A percentile compares a stretch with the other conserved stretches of the same genome.
phyloP scores from a whole-genome alignment of 1,140 invertebrate species.

The Drosophila malerkotliana region DNA sequence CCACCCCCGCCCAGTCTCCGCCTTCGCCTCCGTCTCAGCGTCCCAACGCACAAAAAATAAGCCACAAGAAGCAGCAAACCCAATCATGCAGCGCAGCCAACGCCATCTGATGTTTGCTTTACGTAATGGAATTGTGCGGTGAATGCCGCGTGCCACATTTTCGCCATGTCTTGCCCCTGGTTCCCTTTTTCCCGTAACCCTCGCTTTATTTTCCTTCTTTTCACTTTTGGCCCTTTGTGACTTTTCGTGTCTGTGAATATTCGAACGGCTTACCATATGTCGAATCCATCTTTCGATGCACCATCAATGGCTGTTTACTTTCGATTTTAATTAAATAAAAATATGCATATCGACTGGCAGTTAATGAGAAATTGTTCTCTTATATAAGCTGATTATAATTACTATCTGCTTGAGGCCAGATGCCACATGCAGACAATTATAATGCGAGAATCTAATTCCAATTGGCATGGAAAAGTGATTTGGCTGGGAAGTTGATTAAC shows the following conservation, averaged over 20 bases:
- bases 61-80: slow-evolving; percentile 53
- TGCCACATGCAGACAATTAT: slow-evolving; percentile 10
- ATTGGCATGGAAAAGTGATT: slow-evolving; percentile 10
- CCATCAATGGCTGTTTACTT: slow-evolving; percentile 71
- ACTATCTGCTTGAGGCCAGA: slow-evolving; percentile 9
- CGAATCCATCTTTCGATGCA: slow-evolving; percentile 38
- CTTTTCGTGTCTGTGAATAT: slow-evolving; percentile 61
- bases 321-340: slow-evolving; percentile 78
- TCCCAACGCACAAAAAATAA: neutral
- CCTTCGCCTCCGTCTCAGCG: neutral
- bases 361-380: slow-evolving; percentile 42
- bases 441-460: slow-evolving; percentile 20
- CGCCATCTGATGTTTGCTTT: slow-evolving; percentile 79
- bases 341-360: slow-evolving; percentile 53
- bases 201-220: slow-evolving; percentile 8
- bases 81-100: slow-evolving; percentile 67
- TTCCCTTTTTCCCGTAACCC: slow-evolving; percentile 14
- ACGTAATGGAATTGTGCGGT: slow-evolving; percentile 80
- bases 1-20: neutral
- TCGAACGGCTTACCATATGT: slow-evolving; percentile 57
- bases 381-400: slow-evolving; percentile 63
- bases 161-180: slow-evolving; percentile 45
- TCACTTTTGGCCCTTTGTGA: slow-evolving; percentile 31
- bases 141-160: slow-evolving; percentile 69
- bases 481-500: slow-evolving; percentile 22